Base-by-base conservation (phyloP, 2,797 vertebrate species). In the Hafferia zeledoni region DNA sequence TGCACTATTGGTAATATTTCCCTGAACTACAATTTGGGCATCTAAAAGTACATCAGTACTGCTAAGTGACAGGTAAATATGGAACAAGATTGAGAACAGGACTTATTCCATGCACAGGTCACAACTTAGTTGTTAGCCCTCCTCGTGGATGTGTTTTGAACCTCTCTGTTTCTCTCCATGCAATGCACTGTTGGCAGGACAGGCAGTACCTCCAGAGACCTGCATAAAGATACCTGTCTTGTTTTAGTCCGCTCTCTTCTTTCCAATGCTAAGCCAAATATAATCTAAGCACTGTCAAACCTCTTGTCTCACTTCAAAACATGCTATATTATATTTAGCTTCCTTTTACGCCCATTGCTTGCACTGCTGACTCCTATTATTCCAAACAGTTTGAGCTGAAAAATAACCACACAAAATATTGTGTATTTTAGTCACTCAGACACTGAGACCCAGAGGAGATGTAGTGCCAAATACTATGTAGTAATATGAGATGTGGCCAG, bases 251-350 rank as follows among this genome's bases (percentile, higher is more conserved):
- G 31, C 11, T 52, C 5, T 11, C 9, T 84, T 87, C 67, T 53
- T 52, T 65, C 25, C 60, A 59, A 3, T 0, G 0, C 39, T 70
- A 44, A 83, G 7, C 9, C 33, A 56, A 52, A 28, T 16, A 5
- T 37, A 57, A 11, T 27, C 22, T 56, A 67, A 74, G 23, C n/a
- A 31, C 33, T 33, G 2, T 12, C 24, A 84, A 68, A 75, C 18
- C 18, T 44, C 25, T 2, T 0, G 3, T 39, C 28, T 78, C 33
- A 23, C 57, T 89, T 87, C 78, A 35, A 83, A 90, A 46, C 9
- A 25, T 3, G 5, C 43, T 59, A 17, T 10, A 5, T 81, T 60
- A 5, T 37, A 60, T 49, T 86, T 69, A 65, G 4, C 17, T 88
- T 90, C 28, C 25, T 70, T 75, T 46, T 69, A 35, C 20, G 75